These are phyloP conservation scores for Harpagoxenus sublaevis DNA, from an alignment of 2,888 invertebrate species.

Conservation along the genomic window DNA sequence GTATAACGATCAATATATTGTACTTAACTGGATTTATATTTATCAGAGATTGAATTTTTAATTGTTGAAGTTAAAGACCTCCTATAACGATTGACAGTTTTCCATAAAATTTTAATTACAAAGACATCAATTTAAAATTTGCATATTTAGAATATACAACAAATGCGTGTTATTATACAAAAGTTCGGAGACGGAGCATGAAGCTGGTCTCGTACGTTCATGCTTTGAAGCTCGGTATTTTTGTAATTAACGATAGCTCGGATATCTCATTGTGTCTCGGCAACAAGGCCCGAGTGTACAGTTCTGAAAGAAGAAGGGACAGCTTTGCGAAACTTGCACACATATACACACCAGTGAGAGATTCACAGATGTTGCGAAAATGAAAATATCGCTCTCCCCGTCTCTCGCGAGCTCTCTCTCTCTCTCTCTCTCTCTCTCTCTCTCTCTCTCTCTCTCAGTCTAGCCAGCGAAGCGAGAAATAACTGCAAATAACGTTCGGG, in stretches of 20 bases:
- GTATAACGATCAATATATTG: background rate
- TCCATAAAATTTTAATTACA: background rate
- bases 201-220: background rate
- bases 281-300: conserved; percentile 20
- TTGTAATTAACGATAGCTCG: conserved; percentile 37
- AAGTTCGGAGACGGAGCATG: background rate
- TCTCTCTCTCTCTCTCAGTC: conserved; percentile 46
- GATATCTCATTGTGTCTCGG: conserved; percentile 33
- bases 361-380: conserved; percentile 73
- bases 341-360: conserved; percentile 12
- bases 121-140: background rate
- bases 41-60: conserved; percentile 8
- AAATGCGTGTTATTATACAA: background rate
- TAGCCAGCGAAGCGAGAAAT: conserved; percentile 83
- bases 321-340: background rate
- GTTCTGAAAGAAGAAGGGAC: conserved; percentile 21
- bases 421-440: conserved; percentile 33
- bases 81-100: background rate
- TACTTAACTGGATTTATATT: conserved; percentile 6
- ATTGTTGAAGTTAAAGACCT: background rate
- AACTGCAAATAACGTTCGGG: conserved; percentile 85
- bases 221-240: conserved; percentile 6
- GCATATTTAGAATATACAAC: background rate
- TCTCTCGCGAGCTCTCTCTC: conserved; percentile 37
- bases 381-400: conserved; percentile 71